Evolutionary conservation across 1,140 invertebrate species (phyloP).

Genomic region (Hesperophylax magnus): DNA sequence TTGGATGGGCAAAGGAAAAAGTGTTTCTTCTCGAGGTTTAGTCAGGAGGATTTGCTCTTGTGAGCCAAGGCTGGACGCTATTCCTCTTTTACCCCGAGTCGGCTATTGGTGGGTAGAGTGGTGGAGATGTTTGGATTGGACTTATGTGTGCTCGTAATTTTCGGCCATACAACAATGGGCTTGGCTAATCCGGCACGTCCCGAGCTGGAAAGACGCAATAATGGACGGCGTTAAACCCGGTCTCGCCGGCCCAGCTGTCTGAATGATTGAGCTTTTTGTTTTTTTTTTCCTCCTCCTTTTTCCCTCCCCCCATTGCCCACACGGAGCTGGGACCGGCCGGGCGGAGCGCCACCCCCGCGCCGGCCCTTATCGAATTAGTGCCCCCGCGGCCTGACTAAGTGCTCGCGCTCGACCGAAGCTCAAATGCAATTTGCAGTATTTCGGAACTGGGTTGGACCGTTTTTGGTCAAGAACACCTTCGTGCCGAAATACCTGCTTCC

Average conservation of each 20-base stretch:
- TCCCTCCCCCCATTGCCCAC: constrained; percentile 1
- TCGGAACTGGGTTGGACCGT: constrained; percentile 27
- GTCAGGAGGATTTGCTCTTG: background rate
- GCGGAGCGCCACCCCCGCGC: constrained; percentile 36
- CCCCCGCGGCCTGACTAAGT: constrained; percentile 46
- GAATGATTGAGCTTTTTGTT: constrained; percentile 57
- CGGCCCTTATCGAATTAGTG: constrained; percentile 54
- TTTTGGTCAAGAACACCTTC: constrained; percentile 37
- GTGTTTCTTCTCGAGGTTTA: background rate
- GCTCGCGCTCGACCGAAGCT: constrained; percentile 49
- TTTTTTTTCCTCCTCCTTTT: constrained; percentile 45
- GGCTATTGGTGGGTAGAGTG: background rate
- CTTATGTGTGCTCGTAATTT: constrained; percentile 36
- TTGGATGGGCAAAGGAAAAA: background rate
- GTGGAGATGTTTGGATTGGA: constrained; percentile 13
- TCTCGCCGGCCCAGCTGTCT: constrained; percentile 50
- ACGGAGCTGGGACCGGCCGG: background rate
- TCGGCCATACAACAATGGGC: constrained; percentile 45
- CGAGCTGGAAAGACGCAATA: constrained; percentile 51
- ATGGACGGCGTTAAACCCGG: constrained; percentile 56
- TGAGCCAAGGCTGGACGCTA: background rate
- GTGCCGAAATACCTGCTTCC: background rate
- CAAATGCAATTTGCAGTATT: constrained; percentile 56
- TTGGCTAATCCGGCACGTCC: constrained; percentile 56
- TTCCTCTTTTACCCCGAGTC: background rate